Evolutionary conservation across 2,888 invertebrate species (phyloP), one percentile per base, ranked within the genome.

Genomic region (Octonoba sinensis): DNA sequence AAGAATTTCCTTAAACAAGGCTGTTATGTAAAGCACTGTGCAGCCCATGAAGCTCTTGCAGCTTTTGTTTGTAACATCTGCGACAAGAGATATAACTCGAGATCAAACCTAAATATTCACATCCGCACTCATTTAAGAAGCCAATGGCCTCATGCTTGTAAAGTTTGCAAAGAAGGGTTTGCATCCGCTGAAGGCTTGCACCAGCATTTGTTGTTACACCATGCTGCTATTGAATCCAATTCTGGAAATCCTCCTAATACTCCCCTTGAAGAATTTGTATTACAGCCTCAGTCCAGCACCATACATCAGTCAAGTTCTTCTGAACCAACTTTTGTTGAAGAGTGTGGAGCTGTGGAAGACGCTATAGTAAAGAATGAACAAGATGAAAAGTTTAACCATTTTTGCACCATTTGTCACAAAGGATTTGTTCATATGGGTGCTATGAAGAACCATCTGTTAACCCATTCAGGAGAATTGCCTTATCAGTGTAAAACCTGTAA

Each of bases 1-100:
- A 70, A 67, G 46, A 54, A 36, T 16, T 82, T 82, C 18, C 36
- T 66, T 4, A 82, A 82, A n/a, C 59, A 82, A 71, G 74, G 75
- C 36, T 66, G 70, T n/a, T 82, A 65, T 13, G 6, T 57, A n/a
- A 82, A 75, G n/a, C 82, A 82, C 24, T 24, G 13, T n/a, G 36
- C 49, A 22, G 22, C 13, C 15, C 82, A 82, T 36, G 65, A 74
- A 1, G 44, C 13, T 57, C n/a, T 6, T 20, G 60, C 44, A 15
- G 59, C 22, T 22, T 18, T 47, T 13, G 20, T 49, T 16, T 56
- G 56, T 56, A 27, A 27, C n/a, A 24, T 44, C 20, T 56, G 56
- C 18, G 47, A 59, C 15, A 82, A 75, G 15, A 60, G 11, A 1
- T 82, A 75, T 44, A 82, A 51, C n/a, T 51, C 70, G 1, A 75